phyloP scores from a whole-genome alignment of 2,797 vertebrate genomes.

The Pseudocheirus occidentalis region DNA sequence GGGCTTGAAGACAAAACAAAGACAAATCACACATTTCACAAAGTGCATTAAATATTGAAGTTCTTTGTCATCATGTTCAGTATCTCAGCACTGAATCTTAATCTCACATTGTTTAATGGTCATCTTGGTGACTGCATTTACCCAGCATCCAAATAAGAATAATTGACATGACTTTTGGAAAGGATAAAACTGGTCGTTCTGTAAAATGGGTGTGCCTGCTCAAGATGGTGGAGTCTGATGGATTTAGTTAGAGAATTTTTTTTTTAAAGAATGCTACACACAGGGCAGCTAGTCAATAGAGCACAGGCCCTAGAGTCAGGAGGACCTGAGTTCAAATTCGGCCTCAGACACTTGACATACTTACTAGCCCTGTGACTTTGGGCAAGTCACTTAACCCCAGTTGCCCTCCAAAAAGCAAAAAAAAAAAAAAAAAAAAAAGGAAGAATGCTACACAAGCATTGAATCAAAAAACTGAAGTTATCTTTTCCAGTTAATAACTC shows the following conservation, averaged over 20 bases:
- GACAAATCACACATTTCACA: neutral
- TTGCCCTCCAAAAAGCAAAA: too few relatives aligned
- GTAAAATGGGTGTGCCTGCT: neutral
- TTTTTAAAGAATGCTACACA: neutral
- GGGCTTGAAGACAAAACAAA: neutral
- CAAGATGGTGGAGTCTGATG: conserved; percentile 23
- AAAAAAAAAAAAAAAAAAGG: too few relatives aligned
- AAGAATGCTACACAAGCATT: conserved; percentile 13
- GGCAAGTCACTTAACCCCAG: too few relatives aligned
- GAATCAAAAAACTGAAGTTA: conserved; percentile 20
- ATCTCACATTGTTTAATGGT: conserved; percentile 27
- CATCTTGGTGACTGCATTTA: conserved; percentile 44
- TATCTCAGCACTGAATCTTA: conserved; percentile 28
- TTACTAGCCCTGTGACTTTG: too few relatives aligned
- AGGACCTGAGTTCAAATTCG: too few relatives aligned
- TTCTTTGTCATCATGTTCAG: conserved; percentile 47
- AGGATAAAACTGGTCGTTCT: neutral
- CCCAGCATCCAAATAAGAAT: conserved; percentile 23
- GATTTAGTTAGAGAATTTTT: neutral
- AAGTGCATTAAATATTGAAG: neutral
- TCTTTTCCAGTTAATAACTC: neutral
- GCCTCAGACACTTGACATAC: too few relatives aligned
- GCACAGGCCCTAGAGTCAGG: too few relatives aligned
- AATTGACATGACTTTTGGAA: conserved; percentile 29
- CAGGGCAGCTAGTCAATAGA: too few relatives aligned